Evolutionary conservation across 2,113 vertebrate genomes (phyloP), one percentile per base, ranked within the genome.

Genomic region (Stictonetta naevosa): DNA sequence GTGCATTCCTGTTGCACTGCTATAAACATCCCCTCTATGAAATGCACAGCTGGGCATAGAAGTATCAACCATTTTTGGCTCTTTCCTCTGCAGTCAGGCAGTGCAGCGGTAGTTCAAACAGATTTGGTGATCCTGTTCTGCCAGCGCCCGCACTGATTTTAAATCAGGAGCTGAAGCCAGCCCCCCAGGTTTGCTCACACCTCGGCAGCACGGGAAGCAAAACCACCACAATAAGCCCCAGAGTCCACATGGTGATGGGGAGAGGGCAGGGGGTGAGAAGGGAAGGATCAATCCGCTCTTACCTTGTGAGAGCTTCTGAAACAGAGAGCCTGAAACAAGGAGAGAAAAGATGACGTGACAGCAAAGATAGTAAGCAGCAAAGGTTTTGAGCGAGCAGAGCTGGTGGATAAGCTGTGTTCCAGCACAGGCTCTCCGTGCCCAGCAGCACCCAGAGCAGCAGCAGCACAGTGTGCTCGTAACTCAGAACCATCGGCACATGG

Each of bases 361-460:
- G 38, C 10, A 38, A 66, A 84, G 56, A 83, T 0, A 19, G 42
- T 9, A 31, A 63, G 55, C 36, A 79, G 83, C 12, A 67, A 53
- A 76, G 2, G 18, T 34, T 56, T 75, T 16, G 46, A 85, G 62
- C 9, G 36, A 87, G 55, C 74, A 40, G 77, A 94, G 60, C 34
- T 22, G 46, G 62, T 17, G 18, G 80, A 86, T 62, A 16, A 86
- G 34, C 40, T 74, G 44, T 21, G 52, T 86, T 85, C 74, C 86
- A 71, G 38, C 40, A 64, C 46, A 7, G n/a, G 28, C 62, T 80
- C 2, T 1, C 71, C 74, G 56, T 79, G 83, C 64, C 72, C 2
- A 0, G 48, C 33, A 87, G 55, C 64, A 58, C 9, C 64, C 0
- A 0, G 31, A 53, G 13, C 28, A 80, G 84, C n/a, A 3, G 46